Evolutionary conservation across 2,797 vertebrate species (phyloP).

Genomic region (Poeciliopsis infans): DNA sequence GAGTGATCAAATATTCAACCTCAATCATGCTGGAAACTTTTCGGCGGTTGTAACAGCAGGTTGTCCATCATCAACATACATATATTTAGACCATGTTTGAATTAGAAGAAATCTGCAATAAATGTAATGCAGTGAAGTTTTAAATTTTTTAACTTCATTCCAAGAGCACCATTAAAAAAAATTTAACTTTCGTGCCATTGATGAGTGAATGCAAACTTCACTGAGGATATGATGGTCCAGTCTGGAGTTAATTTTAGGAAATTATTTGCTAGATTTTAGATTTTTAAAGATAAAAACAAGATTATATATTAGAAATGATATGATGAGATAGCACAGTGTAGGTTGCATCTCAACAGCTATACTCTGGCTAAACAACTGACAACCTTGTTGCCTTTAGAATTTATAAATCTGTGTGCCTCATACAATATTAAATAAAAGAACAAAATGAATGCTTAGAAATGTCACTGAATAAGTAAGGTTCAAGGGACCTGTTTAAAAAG

Average conservation of each 20-base stretch:
- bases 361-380: neutral
- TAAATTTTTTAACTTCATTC: too few species aligned
- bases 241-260: neutral
- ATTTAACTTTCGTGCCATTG: neutral
- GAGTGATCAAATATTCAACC: too few species aligned
- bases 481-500: constrained; percentile 3
- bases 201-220: neutral
- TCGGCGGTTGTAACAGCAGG: too few species aligned
- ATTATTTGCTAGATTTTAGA: neutral
- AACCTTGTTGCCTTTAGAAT: neutral
- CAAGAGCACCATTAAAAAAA: too few species aligned
- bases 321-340: neutral
- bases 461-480: neutral
- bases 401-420: neutral
- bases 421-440: neutral
- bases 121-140: neutral
- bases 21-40: too few species aligned
- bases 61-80: too few species aligned
- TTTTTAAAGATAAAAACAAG: neutral
- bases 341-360: neutral
- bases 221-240: neutral
- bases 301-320: neutral
- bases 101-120: neutral
- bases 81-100: too few species aligned
- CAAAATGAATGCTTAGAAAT: neutral